Evolutionary conservation across 2,113 vertebrate species (phyloP), one percentile per base, ranked within the genome.

Genomic region (Heterocephalus glaber): DNA sequence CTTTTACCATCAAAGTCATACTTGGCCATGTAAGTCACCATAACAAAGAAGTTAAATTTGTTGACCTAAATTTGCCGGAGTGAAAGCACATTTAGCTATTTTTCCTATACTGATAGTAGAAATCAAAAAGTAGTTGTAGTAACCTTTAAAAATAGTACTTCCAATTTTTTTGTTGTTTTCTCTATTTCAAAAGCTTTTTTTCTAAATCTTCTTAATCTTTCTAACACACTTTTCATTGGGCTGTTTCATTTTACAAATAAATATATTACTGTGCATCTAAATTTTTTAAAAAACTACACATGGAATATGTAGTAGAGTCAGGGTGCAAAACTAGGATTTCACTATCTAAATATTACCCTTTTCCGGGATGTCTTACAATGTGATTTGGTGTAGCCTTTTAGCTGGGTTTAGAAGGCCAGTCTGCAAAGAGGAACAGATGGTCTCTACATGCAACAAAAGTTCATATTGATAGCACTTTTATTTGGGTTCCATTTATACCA

Each of bases 31-130:
- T 63, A 72, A 76, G 58, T 92, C 5, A 20, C 26, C 60, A 24
- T 33, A 52, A 72, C 61, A 94, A 66, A 33, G 28, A 79, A 65
- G 24, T 24, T 89, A 96, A 91, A 90, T 49, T 68, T 92, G 13
- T 58, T 77, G 6, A 92, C 17, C 16, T 4, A 58, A 61, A 77
- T 3, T 94, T 35, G 66, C 0, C 54, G 76, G 38, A 70, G 3
- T 84, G 5, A 89, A 22, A 79, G 66, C 4, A 4, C 26, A 68
- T 7, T 44, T 58, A 88, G 24, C 30, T 41, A 33, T 72, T 61
- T 77, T 72, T 84, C 7, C 20, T 60, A 24, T 54, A 81, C n/a
- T 72, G 9, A 61, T 52, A 70, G 70, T 33, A 44, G 28, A 41
- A 76, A 86, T 47, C 47, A 87, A 54, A 35, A 63, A 90, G 63